Evolutionary conservation across 2,888 invertebrate species (phyloP), one percentile per base, ranked within the genome.

Genomic region (Poecilus cupreus): DNA sequence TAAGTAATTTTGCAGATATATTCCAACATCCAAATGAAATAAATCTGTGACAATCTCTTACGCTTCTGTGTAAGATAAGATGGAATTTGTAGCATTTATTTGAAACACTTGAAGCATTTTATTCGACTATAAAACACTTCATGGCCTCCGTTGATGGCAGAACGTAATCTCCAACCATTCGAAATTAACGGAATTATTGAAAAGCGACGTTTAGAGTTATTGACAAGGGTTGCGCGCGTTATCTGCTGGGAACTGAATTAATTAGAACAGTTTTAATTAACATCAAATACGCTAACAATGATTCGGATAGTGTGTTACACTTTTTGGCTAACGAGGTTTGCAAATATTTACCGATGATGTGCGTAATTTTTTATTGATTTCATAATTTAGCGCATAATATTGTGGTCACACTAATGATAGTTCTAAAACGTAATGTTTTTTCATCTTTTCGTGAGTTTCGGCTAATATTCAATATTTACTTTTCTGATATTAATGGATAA

Each of bases 11-110:
- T 10, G 3, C 43, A 60, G 24, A 60, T 22, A 60, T 60, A 46
- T 72, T 39, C 24, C n/a, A 60, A 26, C 20, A 60, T 24, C 22
- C 43, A 72, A 72, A 46, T 22, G 43, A 72, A 49, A 51, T 75
- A 75, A 46, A 75, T 75, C 26, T 26, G 49, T 49, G 51, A 24
- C 51, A 51, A 75, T 51, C 74, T 51, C 39, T 22, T 20, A 24
- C 13, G 72, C 49, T 60, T 46, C 39, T 51, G 13, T n/a, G 16
- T 22, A 49, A 22, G 51, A 24, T 75, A 49, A 75, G 49, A 75
- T 6, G 26, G 51, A 49, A 75, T 75, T 75, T 75, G 49, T 46
- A 75, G 39, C 37, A 68, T 68, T 68, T 68, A 68, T 68, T 68
- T 13, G 68, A 68, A 68, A 68, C 68, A 68, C 39, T 68, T 68